A percentile compares a stretch with the other conserved stretches of the same genome.
Conservation (phyloP, 1,140 invertebrate genomes). For the Aporrectodea caliginosa region DNA sequence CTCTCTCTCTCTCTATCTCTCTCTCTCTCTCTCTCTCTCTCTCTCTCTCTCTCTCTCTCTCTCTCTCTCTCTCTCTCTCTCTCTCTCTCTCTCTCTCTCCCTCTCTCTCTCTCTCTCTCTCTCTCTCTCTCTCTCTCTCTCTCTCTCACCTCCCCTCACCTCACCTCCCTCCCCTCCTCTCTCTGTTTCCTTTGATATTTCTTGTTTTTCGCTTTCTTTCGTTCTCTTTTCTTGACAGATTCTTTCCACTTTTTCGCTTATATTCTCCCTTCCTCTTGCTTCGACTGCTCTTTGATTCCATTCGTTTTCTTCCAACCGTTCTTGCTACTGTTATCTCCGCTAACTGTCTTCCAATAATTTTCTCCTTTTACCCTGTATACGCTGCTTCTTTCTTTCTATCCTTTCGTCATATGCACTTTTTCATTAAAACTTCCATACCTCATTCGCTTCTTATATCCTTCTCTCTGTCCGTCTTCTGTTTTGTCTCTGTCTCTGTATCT, state of each 20-base stretch:
- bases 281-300: too few relatives aligned
- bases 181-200: background rate
- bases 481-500: too few relatives aligned
- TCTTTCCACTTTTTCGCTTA: background rate
- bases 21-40: slow-evolving; percentile 1
- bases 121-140: slow-evolving; percentile 1
- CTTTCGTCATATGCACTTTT: too few relatives aligned
- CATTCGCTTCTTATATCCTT: too few relatives aligned
- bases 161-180: background rate
- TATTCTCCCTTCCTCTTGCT: too few relatives aligned
- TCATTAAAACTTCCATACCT: too few relatives aligned
- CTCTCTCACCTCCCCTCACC: background rate
- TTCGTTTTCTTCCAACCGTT: too few relatives aligned
- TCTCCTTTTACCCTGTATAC: too few relatives aligned
- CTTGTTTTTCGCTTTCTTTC: background rate
- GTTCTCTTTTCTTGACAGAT: background rate
- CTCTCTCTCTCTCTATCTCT: background rate
- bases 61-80: slow-evolving; percentile 1
- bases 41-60: slow-evolving; percentile 1
- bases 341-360: too few relatives aligned
- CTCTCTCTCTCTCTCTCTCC: background rate
- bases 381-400: too few relatives aligned
- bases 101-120: slow-evolving; percentile 1
- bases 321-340: too few relatives aligned
- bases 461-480: too few relatives aligned